Conservation (phyloP, 2,797 vertebrate genomes). For the Parotocinclus haroldoi region DNA sequence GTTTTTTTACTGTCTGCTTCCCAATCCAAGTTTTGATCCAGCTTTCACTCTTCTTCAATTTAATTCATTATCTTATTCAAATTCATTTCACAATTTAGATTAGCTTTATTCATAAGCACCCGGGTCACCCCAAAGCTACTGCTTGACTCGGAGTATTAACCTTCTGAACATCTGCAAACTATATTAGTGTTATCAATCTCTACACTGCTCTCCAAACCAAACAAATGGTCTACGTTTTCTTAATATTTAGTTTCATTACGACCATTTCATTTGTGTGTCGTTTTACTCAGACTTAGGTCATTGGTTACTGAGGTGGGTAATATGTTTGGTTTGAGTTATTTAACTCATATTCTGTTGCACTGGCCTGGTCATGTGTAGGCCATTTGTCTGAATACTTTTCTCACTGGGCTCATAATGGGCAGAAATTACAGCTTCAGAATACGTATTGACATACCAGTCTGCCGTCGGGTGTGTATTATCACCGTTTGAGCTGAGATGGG, state of each 20-base stretch:
- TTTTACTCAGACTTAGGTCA: slow-evolving; percentile 4
- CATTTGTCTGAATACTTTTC: not conserved
- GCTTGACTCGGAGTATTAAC: not conserved
- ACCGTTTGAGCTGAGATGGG: not conserved
- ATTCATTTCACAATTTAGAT: too few species aligned
- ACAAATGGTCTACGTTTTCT: not conserved
- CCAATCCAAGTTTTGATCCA: too few species aligned
- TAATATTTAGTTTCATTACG: slow-evolving; percentile 2
- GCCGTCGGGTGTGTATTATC: not conserved
- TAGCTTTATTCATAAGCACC: not conserved
- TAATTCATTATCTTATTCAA: too few species aligned
- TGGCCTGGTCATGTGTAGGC: not conserved
- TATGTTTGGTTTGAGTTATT: not conserved
- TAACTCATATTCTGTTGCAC: not conserved
- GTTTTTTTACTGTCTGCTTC: too few species aligned
- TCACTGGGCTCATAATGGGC: not conserved
- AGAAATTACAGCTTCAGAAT: not conserved
- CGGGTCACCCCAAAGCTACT: not conserved
- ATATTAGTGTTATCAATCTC: not conserved
- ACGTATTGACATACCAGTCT: not conserved
- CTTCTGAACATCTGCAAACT: slow-evolving; percentile 1
- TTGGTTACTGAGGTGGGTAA: not conserved
- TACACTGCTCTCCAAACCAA: slow-evolving; percentile 1
- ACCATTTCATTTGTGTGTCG: not conserved
- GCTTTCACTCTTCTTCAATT: too few species aligned